Evolutionary conservation across 2,797 vertebrate genomes (phyloP), one percentile per base, ranked within the genome.

Genomic region (Fratercula arctica): DNA sequence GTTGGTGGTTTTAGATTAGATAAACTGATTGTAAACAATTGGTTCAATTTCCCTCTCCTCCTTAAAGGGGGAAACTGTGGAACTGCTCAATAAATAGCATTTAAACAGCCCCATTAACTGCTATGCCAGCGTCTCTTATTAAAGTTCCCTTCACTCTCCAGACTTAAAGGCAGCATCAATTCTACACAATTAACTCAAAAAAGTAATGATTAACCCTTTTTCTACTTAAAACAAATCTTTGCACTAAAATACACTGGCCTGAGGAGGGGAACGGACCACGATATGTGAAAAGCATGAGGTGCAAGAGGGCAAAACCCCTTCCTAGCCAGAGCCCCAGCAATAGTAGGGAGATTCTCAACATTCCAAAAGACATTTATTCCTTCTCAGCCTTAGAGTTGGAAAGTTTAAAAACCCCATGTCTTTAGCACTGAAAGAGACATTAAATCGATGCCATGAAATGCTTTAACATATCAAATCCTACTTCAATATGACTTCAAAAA

Each of bases 201-300:
- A 33, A 63, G 31, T 89, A 94, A 97, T 43, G 18, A 91, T 89
- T 85, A 95, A 92, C 78, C 19, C 20, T 73, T 87, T 82, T 80
- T 64, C 75, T 77, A 78, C 73, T 85, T 63, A 87, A 87, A 93
- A 87, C 13, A 67, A 80, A 90, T 63, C n/a, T 80, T 73, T 61
- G 13, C 61, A 57, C n/a, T 60, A 88, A 88, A 77, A 90, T 51
- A 63, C 31, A 67, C 13, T n/a, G 43, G 77, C 18, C 35, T 76
- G 33, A 93, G 37, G 35, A 66, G 29, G 23, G 86, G 87, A 94
- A 77, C 28, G 48, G 41, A 80, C 56, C 90, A 93, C n/a, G 14
- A 39, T n/a, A 84, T 7, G 74, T 45, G 57, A 91, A 94, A 90
- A 86, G 29, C 10, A 90, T 25, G 45, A 81, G 59, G 50, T 75